Conservation (phyloP, 2,797 vertebrate species). For the Sparidentex hasta region DNA sequence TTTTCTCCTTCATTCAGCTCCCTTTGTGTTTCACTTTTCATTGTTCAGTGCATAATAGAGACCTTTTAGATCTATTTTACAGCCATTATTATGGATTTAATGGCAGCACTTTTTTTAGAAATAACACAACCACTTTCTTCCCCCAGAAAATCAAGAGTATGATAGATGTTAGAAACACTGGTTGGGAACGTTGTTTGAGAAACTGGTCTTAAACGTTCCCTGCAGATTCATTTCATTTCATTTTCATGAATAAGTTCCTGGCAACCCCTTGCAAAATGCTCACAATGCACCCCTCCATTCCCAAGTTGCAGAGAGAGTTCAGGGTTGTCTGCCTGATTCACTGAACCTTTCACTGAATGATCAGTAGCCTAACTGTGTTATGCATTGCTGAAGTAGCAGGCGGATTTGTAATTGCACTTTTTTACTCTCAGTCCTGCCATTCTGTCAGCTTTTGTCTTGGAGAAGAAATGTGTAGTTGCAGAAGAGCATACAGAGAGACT, state of each 20-base stretch:
- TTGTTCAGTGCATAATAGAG: slow-evolving; percentile 7
- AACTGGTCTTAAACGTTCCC: neutral
- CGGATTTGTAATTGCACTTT: too few species aligned
- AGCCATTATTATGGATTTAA: neutral
- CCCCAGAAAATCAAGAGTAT: neutral
- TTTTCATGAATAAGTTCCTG: neutral
- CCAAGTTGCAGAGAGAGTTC: too few species aligned
- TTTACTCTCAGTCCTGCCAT: too few species aligned
- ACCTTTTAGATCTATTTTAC: neutral
- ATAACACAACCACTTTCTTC: neutral
- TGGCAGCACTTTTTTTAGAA: neutral
- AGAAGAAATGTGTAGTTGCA: too few species aligned
- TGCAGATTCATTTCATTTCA: neutral
- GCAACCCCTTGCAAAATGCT: neutral
- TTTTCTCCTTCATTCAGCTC: slow-evolving; percentile 11
- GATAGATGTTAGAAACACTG: neutral
- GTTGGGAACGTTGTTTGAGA: neutral
- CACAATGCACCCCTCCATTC: too few species aligned
- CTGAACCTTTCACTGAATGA: too few species aligned
- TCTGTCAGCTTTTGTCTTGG: too few species aligned
- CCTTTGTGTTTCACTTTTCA: slow-evolving; percentile 16
- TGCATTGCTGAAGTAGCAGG: too few species aligned
- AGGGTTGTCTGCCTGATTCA: too few species aligned
- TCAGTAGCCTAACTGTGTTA: too few species aligned
- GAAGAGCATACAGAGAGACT: too few species aligned